Base-by-base conservation (phyloP, 2,888 invertebrate genomes). In the Himalopsyche tibetana region DNA sequence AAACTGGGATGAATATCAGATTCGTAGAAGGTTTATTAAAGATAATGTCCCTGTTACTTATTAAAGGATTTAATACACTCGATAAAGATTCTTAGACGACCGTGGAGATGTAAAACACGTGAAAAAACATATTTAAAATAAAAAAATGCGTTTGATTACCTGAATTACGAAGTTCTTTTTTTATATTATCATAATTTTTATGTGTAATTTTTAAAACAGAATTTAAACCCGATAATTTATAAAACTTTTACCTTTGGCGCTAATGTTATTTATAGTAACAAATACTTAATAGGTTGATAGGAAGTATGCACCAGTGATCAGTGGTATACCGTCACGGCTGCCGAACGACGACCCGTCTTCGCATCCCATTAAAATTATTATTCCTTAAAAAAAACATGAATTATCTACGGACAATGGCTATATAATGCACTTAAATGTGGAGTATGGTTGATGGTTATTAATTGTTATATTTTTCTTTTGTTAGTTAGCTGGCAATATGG, bases 291-390 rank as follows among this genome's bases (percentile, higher is more conserved):
- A 12, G 74, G 74, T 74, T 74, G 36, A 36, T 15, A 36, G 74
- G 74, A 74, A 74, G 28, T 36, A 74, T 38, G 74, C 74, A 38
- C 15, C 74, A 74, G 74, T 19, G 38, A 74, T 36, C 74, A 74
- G 74, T 74, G 74, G 74, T 19, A 19, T 74, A 74, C 74, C 74
- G 74, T 74, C 74, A 74, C 74, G 74, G 74, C 74, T 74, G 15
- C 15, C 74, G 74, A 74, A 12, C 74, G 74, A 74, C 28, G 36
- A 74, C 74, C 74, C 74, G 74, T 74, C 74, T 74, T 74, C 74
- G 74, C 36, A 74, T 74, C 28, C 74, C 74, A 74, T 74, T 74
- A 74, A 74, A 74, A 74, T 74, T 36, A 38, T 74, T 74, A 74
- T 74, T 74, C 74, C 74, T 74, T 74, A 36, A 74, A 36, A 74